phyloP scores from a whole-genome alignment of 2,797 vertebrate species.

The Megaceryle alcyon region DNA sequence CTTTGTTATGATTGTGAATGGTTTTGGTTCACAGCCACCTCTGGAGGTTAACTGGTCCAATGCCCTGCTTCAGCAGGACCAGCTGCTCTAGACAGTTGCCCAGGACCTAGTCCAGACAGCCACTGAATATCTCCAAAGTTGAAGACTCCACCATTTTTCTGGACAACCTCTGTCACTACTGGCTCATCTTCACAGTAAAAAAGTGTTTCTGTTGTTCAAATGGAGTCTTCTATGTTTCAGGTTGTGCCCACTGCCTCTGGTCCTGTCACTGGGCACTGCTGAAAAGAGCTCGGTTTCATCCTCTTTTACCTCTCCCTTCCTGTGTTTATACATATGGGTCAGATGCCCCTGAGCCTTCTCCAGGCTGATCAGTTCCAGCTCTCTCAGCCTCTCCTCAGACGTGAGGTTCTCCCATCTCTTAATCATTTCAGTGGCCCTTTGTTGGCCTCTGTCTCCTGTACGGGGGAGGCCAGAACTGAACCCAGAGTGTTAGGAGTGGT shows the following conservation, averaged over 20 bases:
- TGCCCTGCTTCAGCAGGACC: neutral
- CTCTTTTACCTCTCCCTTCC: neutral
- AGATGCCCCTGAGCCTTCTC: neutral
- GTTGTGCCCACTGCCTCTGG: neutral
- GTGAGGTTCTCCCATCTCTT: neutral
- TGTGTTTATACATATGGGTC: neutral
- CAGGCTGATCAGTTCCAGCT: neutral
- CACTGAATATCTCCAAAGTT: neutral
- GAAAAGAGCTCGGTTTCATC: too few relatives aligned
- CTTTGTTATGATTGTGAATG: neutral
- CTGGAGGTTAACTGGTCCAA: neutral
- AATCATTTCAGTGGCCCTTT: neutral
- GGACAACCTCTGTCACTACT: neutral
- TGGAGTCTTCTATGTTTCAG: neutral
- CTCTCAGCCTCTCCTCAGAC: neutral
- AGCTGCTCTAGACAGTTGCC: neutral
- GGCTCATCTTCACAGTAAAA: neutral
- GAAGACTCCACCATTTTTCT: neutral
- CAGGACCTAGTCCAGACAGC: neutral
- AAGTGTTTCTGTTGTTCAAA: neutral
- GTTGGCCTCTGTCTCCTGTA: neutral
- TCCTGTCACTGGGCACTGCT: neutral
- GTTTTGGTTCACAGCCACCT: neutral
- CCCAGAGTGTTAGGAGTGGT: rapidly evolving
- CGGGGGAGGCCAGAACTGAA: neutral